Evolutionary conservation across 2,797 vertebrate genomes (phyloP), one percentile per base, ranked within the genome.

Genomic region (Rhynchonycteris naso): DNA sequence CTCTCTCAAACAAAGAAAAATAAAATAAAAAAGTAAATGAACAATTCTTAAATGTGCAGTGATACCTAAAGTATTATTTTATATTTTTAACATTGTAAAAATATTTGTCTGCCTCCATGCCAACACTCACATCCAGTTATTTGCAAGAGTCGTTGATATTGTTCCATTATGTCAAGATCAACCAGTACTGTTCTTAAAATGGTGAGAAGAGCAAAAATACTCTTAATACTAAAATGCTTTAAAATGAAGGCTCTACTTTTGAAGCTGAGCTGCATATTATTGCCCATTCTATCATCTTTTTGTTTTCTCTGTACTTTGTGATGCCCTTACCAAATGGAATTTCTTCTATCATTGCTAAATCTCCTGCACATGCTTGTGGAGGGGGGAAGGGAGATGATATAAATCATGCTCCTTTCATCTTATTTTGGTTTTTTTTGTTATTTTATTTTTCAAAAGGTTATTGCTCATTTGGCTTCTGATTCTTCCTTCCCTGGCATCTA

Each of bases 401-500:
- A 61, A 9, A 56, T 5, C 74, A 92, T 93, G 26, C 5, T 90
- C n/a, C 74, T 74, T 26, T 38, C 4, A 61, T 76, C 2, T 85
- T 74, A 87, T 50, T 93, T 93, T 94, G 16, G 38, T 87, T 89
- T 14, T 89, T 89, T 4, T 86, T 71, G 24, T 85, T 85, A 38
- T 87, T 91, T 91, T 94, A 66, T 92, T 94, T 86, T 95, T 22
- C 19, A 63, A 83, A 95, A 84, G 65, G 68, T 94, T 68, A 94
- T 0, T 85, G 74, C 18, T 72, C 74, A 76, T 75, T 96, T 96
- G 72, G 68, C 35, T 96, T 93, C 66, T 79, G 72, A 56, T n/a
- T 79, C 54, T 92, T 47, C 26, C 63, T 82, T 69, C 33, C 43
- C 52, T 86, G 88, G 87, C 85, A 91, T 63, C 22, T 18, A 47